Base-by-base conservation (phyloP, 92 coral and sea anemone genomes). In the Phymanthus crucifer region DNA sequence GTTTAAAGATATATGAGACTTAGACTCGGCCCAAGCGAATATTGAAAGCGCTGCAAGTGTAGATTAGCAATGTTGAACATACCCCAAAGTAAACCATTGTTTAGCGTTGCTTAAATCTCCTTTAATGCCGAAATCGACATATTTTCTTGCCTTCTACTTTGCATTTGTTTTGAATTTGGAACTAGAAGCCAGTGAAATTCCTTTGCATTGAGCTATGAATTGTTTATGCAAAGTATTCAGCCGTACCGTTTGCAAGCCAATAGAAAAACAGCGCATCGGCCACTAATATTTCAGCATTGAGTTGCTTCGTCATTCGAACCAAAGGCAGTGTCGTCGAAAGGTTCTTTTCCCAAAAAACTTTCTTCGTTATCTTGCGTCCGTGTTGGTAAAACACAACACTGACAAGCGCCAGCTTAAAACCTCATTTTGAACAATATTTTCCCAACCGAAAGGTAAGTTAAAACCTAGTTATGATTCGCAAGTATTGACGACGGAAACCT, bases 401-500 rank as follows among this genome's bases (percentile, higher is more conserved):
- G 68, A 27, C 26, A 58, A 61, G 17, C 73, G 72, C 31, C 68
- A 69, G 72, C 68, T 64, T 36, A 52, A 66, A 77, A 14, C 75
- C 8, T 35, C 81, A 11, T 1, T 31, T 5, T 29, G 4, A 16
- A 16, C 18, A 21, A 9, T 14, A 31, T 23, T 76, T 21, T 76
- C 6, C 38, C 46, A 43, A 77, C 2, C 47, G 71, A 65, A 61
- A 64, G 72, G 81, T 77, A 77, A 61, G 64, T 46, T 52, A 27
- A 33, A 67, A 19, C 26, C 26, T 32, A 27, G 31, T 75, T 50
- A 61, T 77, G 81, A 64, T 64, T 77, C 81, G 81, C 72, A 77
- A 77, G 72, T 77, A 35, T 40, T 35, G n/a, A 40, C 81, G 68
- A 77, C 81, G 81, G 81, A 77, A 77, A 77, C 81, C 81, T 24